Conservation (phyloP, 2,113 vertebrate genomes). For the Oceanites oceanicus region DNA sequence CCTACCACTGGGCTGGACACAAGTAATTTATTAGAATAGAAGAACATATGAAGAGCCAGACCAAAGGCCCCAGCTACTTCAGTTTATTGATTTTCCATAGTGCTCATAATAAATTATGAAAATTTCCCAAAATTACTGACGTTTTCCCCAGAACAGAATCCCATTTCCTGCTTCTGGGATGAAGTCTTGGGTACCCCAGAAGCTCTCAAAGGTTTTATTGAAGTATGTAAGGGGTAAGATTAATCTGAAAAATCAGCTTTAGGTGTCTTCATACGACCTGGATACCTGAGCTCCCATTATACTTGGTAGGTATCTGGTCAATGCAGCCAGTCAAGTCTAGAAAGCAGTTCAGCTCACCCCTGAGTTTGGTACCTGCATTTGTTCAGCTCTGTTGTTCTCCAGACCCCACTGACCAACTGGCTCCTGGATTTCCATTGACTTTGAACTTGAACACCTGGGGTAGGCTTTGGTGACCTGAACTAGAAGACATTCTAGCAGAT, state of each 20-base stretch:
- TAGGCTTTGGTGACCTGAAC: not conserved
- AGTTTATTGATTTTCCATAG: not conserved
- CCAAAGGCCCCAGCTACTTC: not conserved
- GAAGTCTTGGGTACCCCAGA: not conserved
- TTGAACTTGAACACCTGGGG: not conserved
- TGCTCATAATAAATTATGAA: not conserved
- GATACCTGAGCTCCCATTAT: not conserved
- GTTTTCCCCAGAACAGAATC: not conserved
- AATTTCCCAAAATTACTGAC: not conserved
- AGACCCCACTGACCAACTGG: not conserved
- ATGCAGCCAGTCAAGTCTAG: not conserved
- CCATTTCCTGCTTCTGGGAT: not conserved
- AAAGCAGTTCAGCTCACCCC: not conserved
- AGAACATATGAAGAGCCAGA: not conserved
- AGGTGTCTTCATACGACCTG: not conserved
- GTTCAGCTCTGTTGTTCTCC: not conserved
- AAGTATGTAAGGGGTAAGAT: not conserved
- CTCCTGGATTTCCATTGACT: not conserved
- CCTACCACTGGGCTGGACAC: not conserved
- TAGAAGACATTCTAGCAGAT: not conserved
- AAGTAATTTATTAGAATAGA: not conserved
- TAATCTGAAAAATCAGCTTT: not conserved
- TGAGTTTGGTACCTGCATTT: not conserved
- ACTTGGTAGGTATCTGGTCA: not conserved
- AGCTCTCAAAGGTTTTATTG: not conserved